Evolutionary conservation across 92 coral and sea anemone species (phyloP), one percentile per base, ranked within the genome.

Genomic region (Epizoanthus fatuus): DNA sequence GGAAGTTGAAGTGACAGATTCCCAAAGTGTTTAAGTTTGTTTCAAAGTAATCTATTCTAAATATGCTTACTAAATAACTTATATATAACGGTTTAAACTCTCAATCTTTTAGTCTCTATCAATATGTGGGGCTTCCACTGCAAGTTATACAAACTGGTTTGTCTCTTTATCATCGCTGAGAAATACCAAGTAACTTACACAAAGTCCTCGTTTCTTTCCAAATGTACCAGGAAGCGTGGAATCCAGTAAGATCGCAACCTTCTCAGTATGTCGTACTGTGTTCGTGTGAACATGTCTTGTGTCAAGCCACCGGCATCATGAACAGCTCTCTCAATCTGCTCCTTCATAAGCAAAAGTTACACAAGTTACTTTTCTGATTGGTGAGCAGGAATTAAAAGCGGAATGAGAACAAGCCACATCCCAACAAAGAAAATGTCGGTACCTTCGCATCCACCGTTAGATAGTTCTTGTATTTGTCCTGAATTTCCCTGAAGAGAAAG

Each of bases 201-300:
- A 32, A 85, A 87, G 65, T 95, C 94, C 39, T 86, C 93, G 66
- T 88, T 91, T 78, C 96, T 89, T 63, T 97, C 99, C 91, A 91
- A 75, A 52, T 97, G 99, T 68, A 97, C 98, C 10, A 97, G 90
- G 69, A 97, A 97, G 65, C 99, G 86, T 44, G 99, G 98, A 67
- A 93, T 90, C 99, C 99, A 97, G 70, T 97, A 97, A n/a, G 99
- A 95, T 10, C 99, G 85, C 68, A 97, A 59, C 72, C 99, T 91
- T 5, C 99, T 86, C 44, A 97, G 67, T 85, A 93, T 81, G 83
- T 97, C 99, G 64, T 97, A 97, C 76, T 97, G 99, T 4, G 98
- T 95, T 35, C 98, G 91, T 60, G 98, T 92, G 62, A 97, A 97
- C 63, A 97, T 83, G 63, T 97, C 99, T 84, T 95, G 96, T 20